Percentiles rank a stretch among this genome's conserved stretches.
Evolutionary conservation across 2,113 vertebrate species (phyloP).

Genomic region (Mormoops blainvillei): DNA sequence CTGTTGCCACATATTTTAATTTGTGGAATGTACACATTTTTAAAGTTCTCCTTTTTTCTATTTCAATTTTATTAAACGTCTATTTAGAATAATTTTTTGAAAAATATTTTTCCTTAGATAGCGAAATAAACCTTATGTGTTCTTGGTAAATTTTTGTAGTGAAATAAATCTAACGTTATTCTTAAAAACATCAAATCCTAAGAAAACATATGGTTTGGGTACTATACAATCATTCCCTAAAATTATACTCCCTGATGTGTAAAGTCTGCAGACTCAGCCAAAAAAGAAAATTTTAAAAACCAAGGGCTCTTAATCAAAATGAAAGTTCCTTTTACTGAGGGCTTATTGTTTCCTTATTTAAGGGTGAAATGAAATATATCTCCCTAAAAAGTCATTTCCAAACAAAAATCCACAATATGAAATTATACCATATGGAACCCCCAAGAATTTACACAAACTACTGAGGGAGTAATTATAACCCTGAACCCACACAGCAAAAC

Average conservation of each 20-base stretch:
- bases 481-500: constrained; percentile 53
- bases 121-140: background rate
- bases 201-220: constrained; percentile 47
- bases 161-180: constrained; percentile 41
- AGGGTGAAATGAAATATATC: constrained; percentile 32
- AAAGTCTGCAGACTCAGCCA: constrained; percentile 3
- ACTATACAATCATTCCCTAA: constrained; percentile 1
- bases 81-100: constrained; percentile 17
- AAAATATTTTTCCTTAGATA: constrained; percentile 28
- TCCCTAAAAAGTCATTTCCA: constrained; percentile 39
- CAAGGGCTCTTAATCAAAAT: constrained; percentile 36
- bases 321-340: background rate
- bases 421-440: background rate
- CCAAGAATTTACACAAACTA: constrained; percentile 31
- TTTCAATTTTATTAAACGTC: constrained; percentile 20
- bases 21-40: background rate
- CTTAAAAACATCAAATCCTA: constrained; percentile 31
- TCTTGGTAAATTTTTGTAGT: constrained; percentile 23
- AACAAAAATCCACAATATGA: constrained; percentile 40
- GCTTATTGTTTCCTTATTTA: constrained; percentile 32
- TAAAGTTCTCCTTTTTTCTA: background rate
- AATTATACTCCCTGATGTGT: constrained; percentile 23
- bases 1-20: background rate
- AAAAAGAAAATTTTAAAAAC: constrained; percentile 22
- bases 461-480: constrained; percentile 35